A percentile compares a stretch with the other conserved stretches of the same genome.
phyloP scores from a whole-genome alignment of 2,113 vertebrate species.

The Sturnira hondurensis region DNA sequence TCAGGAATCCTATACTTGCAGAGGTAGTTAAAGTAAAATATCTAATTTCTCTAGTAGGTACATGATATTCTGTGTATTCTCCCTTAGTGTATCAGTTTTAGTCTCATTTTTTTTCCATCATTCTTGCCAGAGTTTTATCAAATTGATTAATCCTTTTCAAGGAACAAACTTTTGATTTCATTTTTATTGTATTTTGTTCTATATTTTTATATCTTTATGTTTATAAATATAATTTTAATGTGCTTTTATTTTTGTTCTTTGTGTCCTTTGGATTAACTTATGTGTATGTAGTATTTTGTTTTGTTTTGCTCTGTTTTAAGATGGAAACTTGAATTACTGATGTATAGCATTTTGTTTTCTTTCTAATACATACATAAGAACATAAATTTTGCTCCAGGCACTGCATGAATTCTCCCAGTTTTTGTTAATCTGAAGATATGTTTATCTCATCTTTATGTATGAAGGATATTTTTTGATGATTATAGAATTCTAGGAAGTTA shows the following conservation, averaged over 20 bases:
- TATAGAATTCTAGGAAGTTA: neutral
- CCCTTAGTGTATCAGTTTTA: neutral
- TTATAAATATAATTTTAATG: neutral
- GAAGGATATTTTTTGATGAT: neutral
- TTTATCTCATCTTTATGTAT: neutral
- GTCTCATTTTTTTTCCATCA: neutral
- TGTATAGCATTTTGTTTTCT: neutral
- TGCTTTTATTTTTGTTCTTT: neutral
- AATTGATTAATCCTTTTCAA: neutral
- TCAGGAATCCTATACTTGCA: neutral
- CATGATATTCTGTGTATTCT: neutral
- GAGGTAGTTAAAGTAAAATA: neutral
- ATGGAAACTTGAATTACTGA: neutral
- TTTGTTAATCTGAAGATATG: neutral
- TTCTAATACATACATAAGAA: neutral
- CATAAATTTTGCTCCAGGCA: neutral
- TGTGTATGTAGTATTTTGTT: neutral
- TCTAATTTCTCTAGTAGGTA: neutral
- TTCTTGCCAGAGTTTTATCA: neutral
- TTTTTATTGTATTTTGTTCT: neutral
- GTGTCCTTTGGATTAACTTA: neutral
- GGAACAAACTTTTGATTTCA: neutral
- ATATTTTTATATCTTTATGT: neutral
- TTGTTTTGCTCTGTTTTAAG: neutral
- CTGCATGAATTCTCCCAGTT: neutral